Evolutionary conservation across 2,888 invertebrate species (phyloP).

Genomic region (Caenorhabditis angaria): DNA sequence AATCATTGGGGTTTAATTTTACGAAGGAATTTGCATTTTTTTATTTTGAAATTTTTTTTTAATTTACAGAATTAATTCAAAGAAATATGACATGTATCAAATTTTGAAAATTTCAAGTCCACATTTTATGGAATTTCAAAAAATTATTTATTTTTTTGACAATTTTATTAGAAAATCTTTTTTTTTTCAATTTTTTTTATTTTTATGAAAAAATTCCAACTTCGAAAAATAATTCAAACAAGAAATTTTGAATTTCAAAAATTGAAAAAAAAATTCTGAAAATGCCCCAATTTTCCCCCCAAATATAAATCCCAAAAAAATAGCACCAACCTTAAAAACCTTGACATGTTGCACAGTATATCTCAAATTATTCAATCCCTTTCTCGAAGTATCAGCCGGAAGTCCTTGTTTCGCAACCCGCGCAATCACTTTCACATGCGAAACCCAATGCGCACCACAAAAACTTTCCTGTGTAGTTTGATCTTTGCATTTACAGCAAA

Average conservation of each 20-base stretch:
- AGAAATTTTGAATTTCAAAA: neutral
- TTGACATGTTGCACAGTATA: constrained; percentile 63
- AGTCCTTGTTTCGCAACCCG: constrained; percentile 59
- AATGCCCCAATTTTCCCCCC: neutral
- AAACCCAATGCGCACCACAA: constrained; percentile 66
- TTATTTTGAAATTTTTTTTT: no score
- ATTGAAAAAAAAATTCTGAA: neutral
- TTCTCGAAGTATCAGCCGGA: constrained; percentile 51
- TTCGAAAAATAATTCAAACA: neutral
- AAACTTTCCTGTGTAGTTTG: constrained; percentile 57
- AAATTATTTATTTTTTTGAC: neutral
- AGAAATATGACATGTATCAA: no score
- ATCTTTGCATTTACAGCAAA: constrained; percentile 60
- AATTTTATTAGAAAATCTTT: no score
- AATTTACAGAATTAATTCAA: no score
- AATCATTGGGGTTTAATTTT: no score
- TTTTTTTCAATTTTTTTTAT: no score
- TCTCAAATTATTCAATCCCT: constrained; percentile 62
- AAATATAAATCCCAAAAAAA: neutral
- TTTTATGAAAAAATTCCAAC: neutral
- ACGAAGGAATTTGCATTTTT: no score
- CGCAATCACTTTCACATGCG: constrained; percentile 61
- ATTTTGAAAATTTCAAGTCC: no score
- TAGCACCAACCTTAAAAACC: constrained; percentile 59
- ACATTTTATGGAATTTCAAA: constrained; percentile 3